Percentiles rank a stretch among this genome's conserved stretches.
Conservation (phyloP, 1,140 invertebrate genomes). For the Papilio polytes region DNA sequence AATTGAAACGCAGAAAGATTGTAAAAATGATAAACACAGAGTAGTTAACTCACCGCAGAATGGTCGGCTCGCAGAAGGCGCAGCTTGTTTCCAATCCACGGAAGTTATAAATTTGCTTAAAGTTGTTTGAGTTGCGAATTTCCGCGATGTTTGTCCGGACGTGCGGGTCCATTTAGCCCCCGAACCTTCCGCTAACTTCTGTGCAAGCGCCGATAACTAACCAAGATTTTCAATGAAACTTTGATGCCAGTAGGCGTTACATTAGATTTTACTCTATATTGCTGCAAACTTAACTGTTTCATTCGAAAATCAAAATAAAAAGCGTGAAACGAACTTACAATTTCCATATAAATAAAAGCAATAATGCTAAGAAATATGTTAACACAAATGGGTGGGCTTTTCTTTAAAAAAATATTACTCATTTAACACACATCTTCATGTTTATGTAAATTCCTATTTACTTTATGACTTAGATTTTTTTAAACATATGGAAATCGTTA, state of each 20-base stretch:
- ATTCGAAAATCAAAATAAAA: not conserved
- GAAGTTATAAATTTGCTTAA: conserved; percentile 80
- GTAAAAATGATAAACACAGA: not conserved
- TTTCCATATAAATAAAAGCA: not conserved
- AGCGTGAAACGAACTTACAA: not conserved
- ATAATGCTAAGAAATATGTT: not conserved
- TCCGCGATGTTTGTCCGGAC: conserved; percentile 77
- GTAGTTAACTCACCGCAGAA: conserved; percentile 10
- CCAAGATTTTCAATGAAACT: conserved; percentile 55
- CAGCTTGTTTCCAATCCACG: conserved; percentile 56
- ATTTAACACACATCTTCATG: too few relatives aligned
- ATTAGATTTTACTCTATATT: conserved; percentile 13
- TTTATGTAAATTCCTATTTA: too few relatives aligned
- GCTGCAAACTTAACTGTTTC: not conserved
- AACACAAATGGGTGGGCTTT: not conserved
- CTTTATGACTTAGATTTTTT: too few relatives aligned
- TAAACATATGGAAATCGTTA: not conserved
- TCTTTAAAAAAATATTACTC: not conserved
- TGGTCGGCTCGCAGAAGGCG: conserved; percentile 12
- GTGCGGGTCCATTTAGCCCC: conserved; percentile 75
- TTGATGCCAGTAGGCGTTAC: conserved; percentile 41
- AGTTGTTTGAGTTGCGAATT: conserved; percentile 79
- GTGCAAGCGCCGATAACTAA: conserved; percentile 59
- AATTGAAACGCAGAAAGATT: not conserved
- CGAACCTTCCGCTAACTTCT: conserved; percentile 72